A percentile compares a stretch with the other conserved stretches of the same genome.
Evolutionary conservation across 2,113 vertebrate species (phyloP).

Genomic region (Phyllostomus discolor): DNA sequence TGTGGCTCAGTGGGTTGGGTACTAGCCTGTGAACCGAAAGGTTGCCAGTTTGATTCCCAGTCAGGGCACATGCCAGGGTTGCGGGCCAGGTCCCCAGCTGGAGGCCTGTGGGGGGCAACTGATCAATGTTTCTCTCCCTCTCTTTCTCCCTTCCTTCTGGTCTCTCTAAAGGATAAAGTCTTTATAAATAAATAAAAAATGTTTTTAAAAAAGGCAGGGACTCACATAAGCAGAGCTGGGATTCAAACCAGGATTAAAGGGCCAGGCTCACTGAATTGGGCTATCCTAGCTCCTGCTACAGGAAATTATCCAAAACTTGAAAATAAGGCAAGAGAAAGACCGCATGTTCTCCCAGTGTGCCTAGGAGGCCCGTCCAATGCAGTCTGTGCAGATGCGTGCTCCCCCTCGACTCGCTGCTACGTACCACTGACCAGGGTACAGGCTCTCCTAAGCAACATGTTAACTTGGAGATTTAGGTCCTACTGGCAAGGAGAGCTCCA

Average conservation of each 20-base stretch:
- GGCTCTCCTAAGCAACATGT: not conserved
- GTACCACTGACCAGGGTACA: not conserved
- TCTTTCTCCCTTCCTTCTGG: too few relatives aligned
- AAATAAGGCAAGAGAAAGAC: not conserved
- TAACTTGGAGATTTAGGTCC: not conserved
- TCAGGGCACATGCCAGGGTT: too few relatives aligned
- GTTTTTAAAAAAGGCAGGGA: not conserved
- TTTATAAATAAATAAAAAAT: too few relatives aligned
- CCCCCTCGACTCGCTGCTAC: not conserved
- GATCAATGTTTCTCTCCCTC: too few relatives aligned
- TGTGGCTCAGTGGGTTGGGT: too few relatives aligned
- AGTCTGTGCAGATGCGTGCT: rapidly evolving
- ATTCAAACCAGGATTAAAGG: not conserved
- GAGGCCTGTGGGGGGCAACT: too few relatives aligned
- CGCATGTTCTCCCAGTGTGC: not conserved
- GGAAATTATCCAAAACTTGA: not conserved
- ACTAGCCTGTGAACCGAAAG: too few relatives aligned
- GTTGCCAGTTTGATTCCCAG: too few relatives aligned
- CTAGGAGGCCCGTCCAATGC: not conserved
- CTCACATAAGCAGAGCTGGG: not conserved
- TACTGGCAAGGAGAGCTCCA: not conserved
- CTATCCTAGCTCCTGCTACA: not conserved
- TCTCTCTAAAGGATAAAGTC: too few relatives aligned
- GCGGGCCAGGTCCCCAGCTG: too few relatives aligned
- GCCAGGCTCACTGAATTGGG: not conserved